Evolutionary conservation across 2,113 vertebrate genomes (phyloP).

Genomic region (Lontra canadensis): DNA sequence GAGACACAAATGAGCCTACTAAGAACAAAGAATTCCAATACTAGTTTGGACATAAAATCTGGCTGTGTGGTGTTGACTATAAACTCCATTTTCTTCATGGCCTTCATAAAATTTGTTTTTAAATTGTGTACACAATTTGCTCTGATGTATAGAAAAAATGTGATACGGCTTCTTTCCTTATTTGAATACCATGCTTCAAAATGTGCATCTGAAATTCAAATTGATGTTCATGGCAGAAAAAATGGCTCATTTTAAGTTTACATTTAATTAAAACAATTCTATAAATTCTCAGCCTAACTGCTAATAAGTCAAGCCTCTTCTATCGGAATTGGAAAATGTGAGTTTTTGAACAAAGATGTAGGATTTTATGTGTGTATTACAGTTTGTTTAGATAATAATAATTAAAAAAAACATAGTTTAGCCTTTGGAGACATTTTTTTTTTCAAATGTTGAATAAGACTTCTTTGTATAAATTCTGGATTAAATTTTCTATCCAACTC

Average conservation of each 20-base stretch:
- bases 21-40: neutral
- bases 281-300: neutral
- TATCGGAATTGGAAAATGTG: neutral
- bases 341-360: neutral
- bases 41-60: neutral
- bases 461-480: neutral
- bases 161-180: neutral
- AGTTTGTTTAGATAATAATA: neutral
- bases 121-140: neutral
- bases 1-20: neutral
- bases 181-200: slow-evolving; percentile 28
- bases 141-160: neutral
- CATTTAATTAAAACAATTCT: slow-evolving; percentile 43
- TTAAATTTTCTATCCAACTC: neutral
- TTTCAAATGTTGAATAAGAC: neutral
- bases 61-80: neutral
- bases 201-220: slow-evolving; percentile 30
- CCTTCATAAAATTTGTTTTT: neutral
- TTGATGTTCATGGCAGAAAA: neutral
- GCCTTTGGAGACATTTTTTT: neutral
- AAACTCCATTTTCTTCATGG: neutral
- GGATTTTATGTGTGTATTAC: neutral
- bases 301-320: neutral
- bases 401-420: neutral
- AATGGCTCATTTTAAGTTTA: neutral